A percentile compares a stretch with the other conserved stretches of the same genome.
phyloP scores from a whole-genome alignment of 2,113 vertebrate species.

The Cephalopterus ornatus region DNA sequence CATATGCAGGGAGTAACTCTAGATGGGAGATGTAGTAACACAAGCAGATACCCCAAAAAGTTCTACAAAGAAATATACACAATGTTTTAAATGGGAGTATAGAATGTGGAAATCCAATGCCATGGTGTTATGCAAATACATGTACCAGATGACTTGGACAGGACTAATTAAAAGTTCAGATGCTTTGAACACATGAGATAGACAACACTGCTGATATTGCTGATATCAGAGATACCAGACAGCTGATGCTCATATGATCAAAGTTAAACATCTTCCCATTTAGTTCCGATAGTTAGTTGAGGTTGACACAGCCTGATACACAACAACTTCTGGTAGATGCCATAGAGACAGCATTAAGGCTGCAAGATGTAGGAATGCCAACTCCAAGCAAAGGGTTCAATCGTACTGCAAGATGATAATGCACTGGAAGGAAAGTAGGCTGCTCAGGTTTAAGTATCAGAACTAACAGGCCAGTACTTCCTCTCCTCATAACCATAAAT shows the following conservation, averaged over 20 bases:
- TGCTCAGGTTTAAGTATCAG: neutral
- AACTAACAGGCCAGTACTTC: neutral
- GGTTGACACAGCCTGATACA: neutral
- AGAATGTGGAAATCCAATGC: neutral
- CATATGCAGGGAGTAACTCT: constrained; percentile 2
- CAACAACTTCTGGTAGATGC: neutral
- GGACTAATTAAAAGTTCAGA: constrained; percentile 9
- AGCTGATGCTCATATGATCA: neutral
- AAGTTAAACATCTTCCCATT: neutral
- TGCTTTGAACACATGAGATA: constrained; percentile 1
- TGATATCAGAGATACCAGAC: constrained; percentile 26
- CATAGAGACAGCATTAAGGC: neutral
- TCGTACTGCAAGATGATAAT: neutral
- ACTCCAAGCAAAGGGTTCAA: neutral
- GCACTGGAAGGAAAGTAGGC: neutral
- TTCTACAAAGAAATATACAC: neutral
- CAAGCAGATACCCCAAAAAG: neutral
- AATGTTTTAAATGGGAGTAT: neutral
- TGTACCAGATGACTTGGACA: neutral
- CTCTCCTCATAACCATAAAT: neutral
- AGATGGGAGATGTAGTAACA: neutral
- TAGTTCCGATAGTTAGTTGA: neutral
- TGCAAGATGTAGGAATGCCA: neutral
- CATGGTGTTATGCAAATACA: neutral
- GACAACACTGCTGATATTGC: constrained; percentile 17